Evolutionary conservation across 2,797 vertebrate species (phyloP).

Genomic region (Poecilia wingei): DNA sequence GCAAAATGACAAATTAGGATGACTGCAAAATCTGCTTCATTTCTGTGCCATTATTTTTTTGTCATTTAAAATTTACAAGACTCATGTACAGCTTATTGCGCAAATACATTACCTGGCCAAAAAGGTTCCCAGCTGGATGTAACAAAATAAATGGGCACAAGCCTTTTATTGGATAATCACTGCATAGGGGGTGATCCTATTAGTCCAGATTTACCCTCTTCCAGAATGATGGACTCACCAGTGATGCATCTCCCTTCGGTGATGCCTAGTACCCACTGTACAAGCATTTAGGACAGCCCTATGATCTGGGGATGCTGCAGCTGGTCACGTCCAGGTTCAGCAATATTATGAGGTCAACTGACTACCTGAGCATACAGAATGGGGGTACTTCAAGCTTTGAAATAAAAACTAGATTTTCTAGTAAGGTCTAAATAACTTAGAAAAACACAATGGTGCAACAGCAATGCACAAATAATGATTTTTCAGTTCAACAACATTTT

Average conservation of each 20-base stretch:
- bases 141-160: not conserved
- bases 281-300: not conserved
- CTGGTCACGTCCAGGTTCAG: not conserved
- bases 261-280: not conserved
- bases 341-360: not conserved
- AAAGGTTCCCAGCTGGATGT: not conserved
- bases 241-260: not conserved
- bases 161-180: not conserved
- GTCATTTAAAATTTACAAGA: not conserved
- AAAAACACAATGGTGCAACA: not conserved
- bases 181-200: not conserved
- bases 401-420: not conserved
- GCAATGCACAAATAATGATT: not conserved
- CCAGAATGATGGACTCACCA: not conserved
- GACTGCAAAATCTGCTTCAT: not conserved
- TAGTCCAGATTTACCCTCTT: not conserved
- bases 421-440: not conserved
- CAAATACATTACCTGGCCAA: not conserved
- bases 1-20: not conserved
- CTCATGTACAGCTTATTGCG: not conserved
- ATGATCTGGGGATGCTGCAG: not conserved
- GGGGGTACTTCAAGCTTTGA: not conserved
- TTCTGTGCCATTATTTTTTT: not conserved
- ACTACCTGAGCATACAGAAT: not conserved
- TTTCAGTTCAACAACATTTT: not conserved